Evolutionary conservation across 1,140 invertebrate genomes (phyloP), one percentile per base, ranked within the genome.

Genomic region (Spodoptera litura): DNA sequence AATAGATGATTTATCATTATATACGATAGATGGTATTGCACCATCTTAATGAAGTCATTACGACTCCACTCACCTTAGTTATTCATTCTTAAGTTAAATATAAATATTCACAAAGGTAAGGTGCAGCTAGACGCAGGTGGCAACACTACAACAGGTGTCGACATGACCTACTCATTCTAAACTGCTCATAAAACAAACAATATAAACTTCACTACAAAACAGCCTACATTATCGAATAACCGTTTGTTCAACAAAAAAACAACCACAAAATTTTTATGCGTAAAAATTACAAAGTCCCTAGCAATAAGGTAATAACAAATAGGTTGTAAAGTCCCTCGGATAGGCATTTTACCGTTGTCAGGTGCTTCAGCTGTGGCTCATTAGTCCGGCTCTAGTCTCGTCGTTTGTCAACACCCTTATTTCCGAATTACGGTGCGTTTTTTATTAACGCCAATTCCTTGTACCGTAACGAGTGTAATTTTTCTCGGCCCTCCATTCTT

Each of bases 361-460:
- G 89, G 91, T 92, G 90, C 90, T 89, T 80, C 85, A 85, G 68
- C 83, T 79, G 82, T 75, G 85, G 55, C 87, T 88, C 89, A 91
- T 92, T 91, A 92, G 83, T 75, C 79, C n/a, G 68, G 58, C 79
- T 76, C 81, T 81, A 84, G 83, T 51, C 82, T 81, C 80, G 83
- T 80, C 81, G 85, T 93, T 93, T 93, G 87, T 92, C 89, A 92
- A 86, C 83, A 81, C 86, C 86, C 89, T 86, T 83, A 84, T 80
- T 82, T 84, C 85, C 85, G 81, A 90, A 91, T 88, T 91, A 91
- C 87, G 78, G 78, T 78, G 79, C 78, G 83, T 87, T 91, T 91
- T 92, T 91, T 93, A 93, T 91, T 93, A 93, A 89, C 87, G 89
- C 91, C 89, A 90, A 91, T 88, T 88, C 81, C 87, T 90, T 87